Conservation (phyloP, 2,888 invertebrate species). For the Nemurella pictetii region DNA sequence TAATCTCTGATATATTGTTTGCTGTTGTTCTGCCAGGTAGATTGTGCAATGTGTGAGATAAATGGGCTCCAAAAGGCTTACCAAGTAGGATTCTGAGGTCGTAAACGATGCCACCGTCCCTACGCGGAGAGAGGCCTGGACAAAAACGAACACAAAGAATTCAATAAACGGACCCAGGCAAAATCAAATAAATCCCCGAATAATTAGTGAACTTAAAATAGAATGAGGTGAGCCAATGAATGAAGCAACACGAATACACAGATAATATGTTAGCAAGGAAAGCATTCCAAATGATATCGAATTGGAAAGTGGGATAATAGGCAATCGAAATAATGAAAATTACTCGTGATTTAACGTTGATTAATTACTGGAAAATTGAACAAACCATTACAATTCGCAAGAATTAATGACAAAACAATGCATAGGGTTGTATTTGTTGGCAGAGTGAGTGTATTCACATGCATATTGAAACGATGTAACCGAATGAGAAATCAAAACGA, state of each 20-base stretch:
- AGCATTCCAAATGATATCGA: background rate
- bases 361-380: background rate
- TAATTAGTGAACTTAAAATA: background rate
- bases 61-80: slow-evolving; percentile 41
- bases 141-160: slow-evolving; percentile 38
- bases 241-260: background rate
- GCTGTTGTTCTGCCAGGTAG: too few relatives aligned
- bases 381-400: background rate
- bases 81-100: slow-evolving; percentile 51
- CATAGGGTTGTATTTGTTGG: background rate
- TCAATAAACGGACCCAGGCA: slow-evolving; percentile 17
- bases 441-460: background rate
- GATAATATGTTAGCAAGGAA: background rate
- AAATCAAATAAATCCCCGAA: background rate
- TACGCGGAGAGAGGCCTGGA: slow-evolving; percentile 39
- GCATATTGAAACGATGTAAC: background rate
- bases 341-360: background rate
- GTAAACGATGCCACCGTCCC: slow-evolving; percentile 50
- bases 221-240: background rate
- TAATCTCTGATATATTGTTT: background rate
- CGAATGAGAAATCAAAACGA: background rate
- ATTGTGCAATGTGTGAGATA: slow-evolving; percentile 18
- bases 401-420: background rate
- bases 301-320: background rate
- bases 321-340: background rate